Evolutionary conservation across 2,113 vertebrate species (phyloP).

Genomic region (Spea bombifrons): DNA sequence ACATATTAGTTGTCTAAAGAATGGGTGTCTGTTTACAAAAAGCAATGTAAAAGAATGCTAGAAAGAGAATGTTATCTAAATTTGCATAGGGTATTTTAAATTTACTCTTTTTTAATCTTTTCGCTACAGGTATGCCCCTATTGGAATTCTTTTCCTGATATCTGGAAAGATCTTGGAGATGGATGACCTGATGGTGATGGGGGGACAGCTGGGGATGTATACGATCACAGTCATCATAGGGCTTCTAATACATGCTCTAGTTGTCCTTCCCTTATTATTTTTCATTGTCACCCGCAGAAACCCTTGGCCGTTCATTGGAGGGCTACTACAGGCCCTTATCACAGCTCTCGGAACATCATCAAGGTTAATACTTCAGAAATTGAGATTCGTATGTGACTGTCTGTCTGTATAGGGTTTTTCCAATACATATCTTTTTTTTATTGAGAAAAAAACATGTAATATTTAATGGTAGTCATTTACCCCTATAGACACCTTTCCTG

Average conservation of each 20-base stretch:
- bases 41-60: not conserved
- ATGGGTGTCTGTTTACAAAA: too few species aligned
- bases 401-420: too few species aligned
- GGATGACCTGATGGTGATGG: constrained; percentile 86
- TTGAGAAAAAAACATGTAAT: too few species aligned
- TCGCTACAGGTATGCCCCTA: constrained; percentile 83
- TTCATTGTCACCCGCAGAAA: constrained; percentile 88
- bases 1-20: too few species aligned
- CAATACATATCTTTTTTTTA: too few species aligned
- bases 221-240: constrained; percentile 86
- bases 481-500: too few species aligned
- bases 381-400: too few species aligned
- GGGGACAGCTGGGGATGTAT: constrained; percentile 94
- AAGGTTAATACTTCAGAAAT: constrained; percentile 66
- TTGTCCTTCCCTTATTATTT: constrained; percentile 87
- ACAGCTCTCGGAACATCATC: constrained; percentile 93
- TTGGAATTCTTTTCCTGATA: constrained; percentile 94
- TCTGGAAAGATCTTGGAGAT: constrained; percentile 97
- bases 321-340: constrained; percentile 90
- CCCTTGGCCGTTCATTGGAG: constrained; percentile 83
- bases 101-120: not conserved
- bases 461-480: too few species aligned
- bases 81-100: not conserved
- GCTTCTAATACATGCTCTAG: constrained; percentile 84
- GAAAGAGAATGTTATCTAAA: too few species aligned